Conservation (phyloP, 2,888 invertebrate species). For the Rhagium mordax region DNA sequence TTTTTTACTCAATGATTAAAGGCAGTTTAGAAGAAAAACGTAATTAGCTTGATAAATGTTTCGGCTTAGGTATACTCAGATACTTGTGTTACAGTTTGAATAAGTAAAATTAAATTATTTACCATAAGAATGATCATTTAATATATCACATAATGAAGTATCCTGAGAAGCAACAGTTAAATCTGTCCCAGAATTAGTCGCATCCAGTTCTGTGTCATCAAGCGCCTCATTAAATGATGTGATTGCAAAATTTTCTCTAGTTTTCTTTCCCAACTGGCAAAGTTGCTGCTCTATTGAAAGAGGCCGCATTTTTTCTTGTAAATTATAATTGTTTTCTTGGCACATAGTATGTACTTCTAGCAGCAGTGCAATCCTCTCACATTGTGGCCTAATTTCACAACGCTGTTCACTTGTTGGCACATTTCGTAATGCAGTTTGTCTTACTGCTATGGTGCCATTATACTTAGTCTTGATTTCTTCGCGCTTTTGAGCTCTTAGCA, state of each 20-base stretch:
- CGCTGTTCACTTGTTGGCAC: too few species aligned
- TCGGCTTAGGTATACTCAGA: too few species aligned
- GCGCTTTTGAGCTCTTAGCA: too few species aligned
- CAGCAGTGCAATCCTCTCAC: too few species aligned
- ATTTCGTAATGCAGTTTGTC: too few species aligned
- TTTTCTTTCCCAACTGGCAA: conserved; percentile 2
- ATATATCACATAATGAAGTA: neutral
- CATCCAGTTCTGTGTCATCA: too few species aligned
- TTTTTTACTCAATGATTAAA: too few species aligned
- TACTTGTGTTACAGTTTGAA: neutral
- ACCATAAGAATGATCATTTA: neutral
- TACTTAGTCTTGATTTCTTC: too few species aligned
- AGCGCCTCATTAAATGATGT: neutral
- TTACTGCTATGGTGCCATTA: too few species aligned
- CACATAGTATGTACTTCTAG: too few species aligned
- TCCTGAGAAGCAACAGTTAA: neutral
- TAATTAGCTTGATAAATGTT: neutral
- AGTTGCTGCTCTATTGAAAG: conserved; percentile 19
- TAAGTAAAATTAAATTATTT: neutral
- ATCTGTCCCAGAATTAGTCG: neutral
- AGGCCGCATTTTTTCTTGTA: conserved; percentile 7
- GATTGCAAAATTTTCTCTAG: neutral
- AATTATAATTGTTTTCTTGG: too few species aligned
- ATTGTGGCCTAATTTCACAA: too few species aligned
- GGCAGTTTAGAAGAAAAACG: neutral